Conservation (phyloP, 2,113 vertebrate species). For the Erythrolamprus reginae region DNA sequence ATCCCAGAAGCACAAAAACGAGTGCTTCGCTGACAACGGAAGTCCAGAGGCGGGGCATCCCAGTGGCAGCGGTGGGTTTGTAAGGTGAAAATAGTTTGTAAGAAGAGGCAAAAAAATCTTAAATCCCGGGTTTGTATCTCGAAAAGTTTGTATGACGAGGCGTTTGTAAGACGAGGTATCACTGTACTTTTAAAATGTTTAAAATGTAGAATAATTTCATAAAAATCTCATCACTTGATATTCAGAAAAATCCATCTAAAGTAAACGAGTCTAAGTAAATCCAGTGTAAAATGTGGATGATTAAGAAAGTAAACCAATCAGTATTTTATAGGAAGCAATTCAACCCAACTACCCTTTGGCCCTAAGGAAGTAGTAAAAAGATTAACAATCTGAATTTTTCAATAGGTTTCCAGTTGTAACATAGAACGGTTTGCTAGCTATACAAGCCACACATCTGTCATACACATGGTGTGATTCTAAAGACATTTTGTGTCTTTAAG, state of each 20-base stretch:
- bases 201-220: background rate
- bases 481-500: background rate
- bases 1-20: no score
- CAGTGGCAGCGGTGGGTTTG: no score
- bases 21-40: no score
- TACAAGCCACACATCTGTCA: constrained; percentile 29
- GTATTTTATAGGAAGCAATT: background rate
- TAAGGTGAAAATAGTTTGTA: no score
- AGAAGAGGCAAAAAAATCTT: no score
- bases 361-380: background rate
- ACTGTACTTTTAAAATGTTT: background rate
- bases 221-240: background rate
- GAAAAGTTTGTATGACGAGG: no score
- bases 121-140: no score
- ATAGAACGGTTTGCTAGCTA: accelerated
- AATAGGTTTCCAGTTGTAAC: background rate
- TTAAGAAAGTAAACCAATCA: background rate
- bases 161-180: no score
- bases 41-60: no score
- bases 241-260: background rate
- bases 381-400: background rate
- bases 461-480: background rate
- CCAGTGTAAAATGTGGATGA: background rate
- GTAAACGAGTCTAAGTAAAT: background rate
- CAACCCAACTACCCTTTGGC: background rate